These are phyloP conservation scores for Mnemiopsis leidyi DNA, from an alignment of 37 sponge, comb jelly and placozoan species.

Conservation along the genomic window DNA sequence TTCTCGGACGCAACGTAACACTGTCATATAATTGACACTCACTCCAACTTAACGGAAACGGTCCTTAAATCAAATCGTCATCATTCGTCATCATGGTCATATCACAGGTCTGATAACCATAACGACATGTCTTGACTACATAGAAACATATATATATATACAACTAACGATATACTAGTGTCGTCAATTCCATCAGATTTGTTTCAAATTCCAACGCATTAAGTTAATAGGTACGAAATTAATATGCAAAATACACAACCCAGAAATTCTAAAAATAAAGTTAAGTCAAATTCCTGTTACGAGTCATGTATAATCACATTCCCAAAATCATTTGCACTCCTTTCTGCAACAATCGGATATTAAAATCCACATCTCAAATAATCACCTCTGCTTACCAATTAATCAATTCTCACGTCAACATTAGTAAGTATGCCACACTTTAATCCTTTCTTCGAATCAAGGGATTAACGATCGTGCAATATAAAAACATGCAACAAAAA, in stretches of 20 bases:
- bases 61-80: neutral
- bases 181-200: neutral
- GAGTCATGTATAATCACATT: neutral
- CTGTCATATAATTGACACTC: slow-evolving; percentile 23
- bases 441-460: neutral
- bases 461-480: neutral
- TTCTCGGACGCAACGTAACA: slow-evolving; percentile 51
- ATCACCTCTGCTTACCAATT: neutral
- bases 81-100: neutral
- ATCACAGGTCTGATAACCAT: neutral
- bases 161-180: neutral
- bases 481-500: neutral
- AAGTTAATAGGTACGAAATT: neutral
- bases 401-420: neutral
- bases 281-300: neutral
- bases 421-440: neutral
- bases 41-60: neutral
- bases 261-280: neutral
- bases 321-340: neutral
- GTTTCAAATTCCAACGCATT: neutral
- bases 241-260: neutral
- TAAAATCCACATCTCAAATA: neutral
- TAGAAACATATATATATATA: neutral
- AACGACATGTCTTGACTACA: neutral
- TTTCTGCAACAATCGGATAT: neutral